Percentiles rank a stretch among this genome's conserved stretches.
Evolutionary conservation across 2,797 vertebrate species (phyloP).

Genomic region (Malurus leucopterus): DNA sequence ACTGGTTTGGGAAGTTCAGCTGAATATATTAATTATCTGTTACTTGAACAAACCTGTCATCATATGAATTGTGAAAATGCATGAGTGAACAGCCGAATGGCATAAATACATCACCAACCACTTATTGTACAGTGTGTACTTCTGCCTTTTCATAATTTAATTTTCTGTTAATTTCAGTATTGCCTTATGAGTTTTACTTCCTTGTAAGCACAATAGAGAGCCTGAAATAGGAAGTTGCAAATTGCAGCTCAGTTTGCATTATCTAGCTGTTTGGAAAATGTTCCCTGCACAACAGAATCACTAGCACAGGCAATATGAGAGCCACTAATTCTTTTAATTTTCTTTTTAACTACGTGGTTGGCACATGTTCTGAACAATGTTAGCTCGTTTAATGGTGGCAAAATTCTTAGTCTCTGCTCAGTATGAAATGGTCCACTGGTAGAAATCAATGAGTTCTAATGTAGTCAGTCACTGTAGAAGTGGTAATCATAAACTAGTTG

Average conservation of each 20-base stretch:
- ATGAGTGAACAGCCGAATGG: constrained; percentile 28
- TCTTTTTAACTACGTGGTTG: neutral
- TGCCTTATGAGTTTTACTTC: neutral
- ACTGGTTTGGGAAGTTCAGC: neutral
- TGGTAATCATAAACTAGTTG: neutral
- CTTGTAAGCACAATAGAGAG: neutral
- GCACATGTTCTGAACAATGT: accelerated
- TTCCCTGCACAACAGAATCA: too few species aligned
- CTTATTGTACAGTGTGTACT: neutral
- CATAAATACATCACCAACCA: constrained; percentile 42
- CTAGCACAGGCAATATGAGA: neutral
- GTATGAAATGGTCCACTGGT: neutral
- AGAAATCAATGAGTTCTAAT: neutral
- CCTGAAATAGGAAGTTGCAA: neutral
- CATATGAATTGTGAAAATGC: constrained; percentile 34
- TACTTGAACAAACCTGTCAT: constrained; percentile 32
- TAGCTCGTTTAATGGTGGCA: neutral
- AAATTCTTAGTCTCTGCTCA: neutral
- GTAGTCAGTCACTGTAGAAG: neutral
- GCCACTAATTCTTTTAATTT: neutral
- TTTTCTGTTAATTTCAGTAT: neutral
- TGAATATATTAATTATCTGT: constrained; percentile 23
- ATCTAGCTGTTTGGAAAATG: neutral
- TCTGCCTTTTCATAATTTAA: neutral
- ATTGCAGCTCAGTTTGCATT: neutral